Evolutionary conservation across 2,888 invertebrate genomes (phyloP), one percentile per base, ranked within the genome.

Genomic region (Dione juno): DNA sequence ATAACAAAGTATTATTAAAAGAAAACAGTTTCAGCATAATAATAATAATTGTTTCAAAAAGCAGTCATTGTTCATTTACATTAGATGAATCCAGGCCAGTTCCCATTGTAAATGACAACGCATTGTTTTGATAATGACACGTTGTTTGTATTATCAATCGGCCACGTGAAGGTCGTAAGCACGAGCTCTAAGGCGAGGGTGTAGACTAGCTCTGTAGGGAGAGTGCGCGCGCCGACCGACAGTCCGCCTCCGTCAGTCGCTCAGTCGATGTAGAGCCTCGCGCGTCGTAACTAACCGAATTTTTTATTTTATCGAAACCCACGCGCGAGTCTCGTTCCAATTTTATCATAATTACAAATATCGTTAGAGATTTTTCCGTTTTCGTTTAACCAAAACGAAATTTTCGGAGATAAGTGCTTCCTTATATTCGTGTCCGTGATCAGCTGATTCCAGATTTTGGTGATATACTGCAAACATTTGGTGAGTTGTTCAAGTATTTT

Each of bases 191-290:
- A 65, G 72, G 69, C 50, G 71, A 74, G 70, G 71, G 65, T 69
- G 73, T 63, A 77, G 48, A 48, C 11, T 37, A 75, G 79, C 80
- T 80, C 79, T 80, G 77, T 84, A 85, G 84, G 85, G 85, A 83
- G 68, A 57, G n/a, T 74, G 83, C 70, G 75, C 70, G 71, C 75
- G 75, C 75, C 61, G 61, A 37, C 64, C 45, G 43, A 21, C 50
- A 37, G 37, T 64, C 14, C 53, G 45, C 43, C 48, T 16, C 58
- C 54, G 66, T 69, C 72, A 71, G 69, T 68, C 76, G 74, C 64
- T 84, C 90, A 92, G 92, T 92, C 92, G 91, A 91, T 90, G 86
- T 81, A 81, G 81, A 84, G 83, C 87, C 83, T 81, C 86, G 88
- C 83, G 85, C 83, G 85, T 81, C 81, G 84, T 75, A 80, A 84